Base-by-base conservation (phyloP, 2,888 invertebrate genomes). In the Lasioglossum calceatum region DNA sequence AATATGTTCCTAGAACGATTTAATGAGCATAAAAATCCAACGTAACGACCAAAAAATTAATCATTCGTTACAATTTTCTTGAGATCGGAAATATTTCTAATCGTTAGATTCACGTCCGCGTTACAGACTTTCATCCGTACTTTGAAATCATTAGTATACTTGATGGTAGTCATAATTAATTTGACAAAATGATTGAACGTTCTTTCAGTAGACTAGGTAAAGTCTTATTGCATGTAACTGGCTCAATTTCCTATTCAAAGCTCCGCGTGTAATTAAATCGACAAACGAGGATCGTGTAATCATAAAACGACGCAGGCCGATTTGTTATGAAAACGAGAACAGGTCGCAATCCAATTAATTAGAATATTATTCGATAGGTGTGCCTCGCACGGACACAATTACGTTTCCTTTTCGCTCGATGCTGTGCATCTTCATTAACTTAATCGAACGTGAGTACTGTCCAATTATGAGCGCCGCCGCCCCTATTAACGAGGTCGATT, bases 371-470 rank as follows among this genome's bases (percentile, higher is more conserved):
- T 67, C 54, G 78, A 77, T 74, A 75, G 47, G 36, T 71, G 64
- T 27, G 54, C 27, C 72, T 58, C 36, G 58, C 7, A 27, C 64
- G 75, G 19, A 19, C 61, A 32, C 67, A 42, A 80, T 78, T 76
- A 76, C 23, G 36, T 42, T 78, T 39, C 50, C 54, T 78, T 86
- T 44, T 61, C 23, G n/a, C 75, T 44, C 47, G 54, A 47, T 19
- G n/a, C 3, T 36, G 19, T 67, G 54, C 67, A 47, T 82, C 73
- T 82, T 80, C 78, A 74, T 86, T 79, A 80, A 61, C 61, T 64
- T 82, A 86, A 85, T 77, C 82, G 73, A 76, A 50, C 80, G 32
- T 32, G 71, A 74, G 39, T 76, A 80, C 67, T 39, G 80, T 79
- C 79, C 86, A 77, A 86, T 86, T 86, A 82, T 78, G 19, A 42